A percentile compares a stretch with the other conserved stretches of the same genome.
Conservation (phyloP, 2,113 vertebrate genomes). For the Phrynosoma blainvillii region DNA sequence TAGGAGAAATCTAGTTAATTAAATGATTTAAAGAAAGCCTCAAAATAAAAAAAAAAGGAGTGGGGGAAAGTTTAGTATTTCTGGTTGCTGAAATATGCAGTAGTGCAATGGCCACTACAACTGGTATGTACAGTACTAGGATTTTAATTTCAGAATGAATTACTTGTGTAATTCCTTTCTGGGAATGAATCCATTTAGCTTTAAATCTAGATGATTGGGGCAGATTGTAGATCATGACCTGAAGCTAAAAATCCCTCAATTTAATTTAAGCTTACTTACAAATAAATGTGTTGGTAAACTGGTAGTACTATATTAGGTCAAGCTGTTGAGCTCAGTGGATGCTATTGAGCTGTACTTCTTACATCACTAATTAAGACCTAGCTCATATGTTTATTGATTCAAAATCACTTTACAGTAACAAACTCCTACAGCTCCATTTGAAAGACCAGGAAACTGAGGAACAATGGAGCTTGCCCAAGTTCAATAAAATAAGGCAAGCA, state of each 20-base stretch:
- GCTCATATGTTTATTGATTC: conserved; percentile 2
- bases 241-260: neutral
- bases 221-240: neutral
- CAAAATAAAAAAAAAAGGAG: too few species aligned
- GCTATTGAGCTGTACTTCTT: neutral
- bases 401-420: conserved; percentile 6
- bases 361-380: neutral
- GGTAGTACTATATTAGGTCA: neutral
- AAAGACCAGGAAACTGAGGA: neutral
- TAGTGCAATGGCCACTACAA: neutral
- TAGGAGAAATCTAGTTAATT: too few species aligned
- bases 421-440: neutral
- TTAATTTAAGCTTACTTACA: neutral
- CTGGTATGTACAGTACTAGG: neutral
- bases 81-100: neutral
- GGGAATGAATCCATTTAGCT: neutral
- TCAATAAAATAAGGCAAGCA: neutral
- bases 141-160: neutral
- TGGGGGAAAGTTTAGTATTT: neutral
- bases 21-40: too few species aligned
- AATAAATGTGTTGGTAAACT: neutral
- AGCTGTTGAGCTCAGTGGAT: neutral
- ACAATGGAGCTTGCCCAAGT: neutral
- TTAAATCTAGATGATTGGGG: neutral
- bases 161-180: neutral